A percentile compares a stretch with the other conserved stretches of the same genome.
phyloP scores from a whole-genome alignment of 2,113 vertebrate genomes.

The Ameiurus melas region DNA sequence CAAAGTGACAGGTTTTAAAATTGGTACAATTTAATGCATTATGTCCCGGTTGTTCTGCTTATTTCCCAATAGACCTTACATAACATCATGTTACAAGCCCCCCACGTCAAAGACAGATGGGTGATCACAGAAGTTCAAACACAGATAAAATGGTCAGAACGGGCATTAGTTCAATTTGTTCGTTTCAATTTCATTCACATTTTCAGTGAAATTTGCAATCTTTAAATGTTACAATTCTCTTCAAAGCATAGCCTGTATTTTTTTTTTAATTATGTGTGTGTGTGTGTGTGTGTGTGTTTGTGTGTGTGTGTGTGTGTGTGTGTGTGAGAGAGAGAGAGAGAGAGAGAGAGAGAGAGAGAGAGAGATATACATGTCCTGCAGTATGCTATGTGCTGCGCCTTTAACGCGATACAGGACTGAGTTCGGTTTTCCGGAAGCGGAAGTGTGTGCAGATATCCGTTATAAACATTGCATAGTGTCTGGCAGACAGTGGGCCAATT shows the following conservation, averaged over 20 bases:
- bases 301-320: too few species aligned
- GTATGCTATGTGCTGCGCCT: background rate
- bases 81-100: background rate
- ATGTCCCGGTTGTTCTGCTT: background rate
- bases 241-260: too few species aligned
- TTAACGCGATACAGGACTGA: conserved; percentile 6
- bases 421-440: conserved; percentile 23
- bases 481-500: background rate
- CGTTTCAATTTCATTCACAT: too few species aligned
- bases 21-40: background rate
- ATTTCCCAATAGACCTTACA: background rate
- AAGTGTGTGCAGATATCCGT: background rate
- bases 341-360: background rate
- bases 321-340: background rate
- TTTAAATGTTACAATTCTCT: too few species aligned
- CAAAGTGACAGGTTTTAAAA: background rate
- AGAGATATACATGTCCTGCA: background rate
- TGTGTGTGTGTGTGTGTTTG: too few species aligned
- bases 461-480: conserved; percentile 24
- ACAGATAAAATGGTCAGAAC: background rate
- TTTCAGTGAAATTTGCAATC: background rate
- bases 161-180: background rate
- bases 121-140: background rate
- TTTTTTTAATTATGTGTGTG: too few species aligned
- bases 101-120: background rate